Percentiles rank a stretch among this genome's conserved stretches.
Evolutionary conservation across 2,888 invertebrate species (phyloP).

Genomic region (Nesidiocoris tenuis): DNA sequence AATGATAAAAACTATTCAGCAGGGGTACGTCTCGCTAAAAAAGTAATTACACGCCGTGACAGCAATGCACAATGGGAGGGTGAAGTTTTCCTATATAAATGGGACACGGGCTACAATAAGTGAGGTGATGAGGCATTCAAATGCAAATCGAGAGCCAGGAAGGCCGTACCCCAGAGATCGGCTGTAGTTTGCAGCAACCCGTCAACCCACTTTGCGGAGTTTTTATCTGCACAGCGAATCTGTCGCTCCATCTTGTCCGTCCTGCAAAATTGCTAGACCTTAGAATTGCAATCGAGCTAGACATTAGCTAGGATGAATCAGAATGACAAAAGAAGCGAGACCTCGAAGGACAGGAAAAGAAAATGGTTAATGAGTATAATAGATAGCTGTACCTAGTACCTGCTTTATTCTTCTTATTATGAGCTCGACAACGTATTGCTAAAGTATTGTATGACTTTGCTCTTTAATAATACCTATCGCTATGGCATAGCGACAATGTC

Average conservation of each 20-base stretch:
- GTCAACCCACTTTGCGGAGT: neutral
- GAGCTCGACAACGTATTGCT: no score
- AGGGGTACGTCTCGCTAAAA: neutral
- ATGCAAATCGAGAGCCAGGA: neutral
- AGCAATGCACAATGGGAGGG: neutral
- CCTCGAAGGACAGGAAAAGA: no score
- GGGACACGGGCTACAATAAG: neutral
- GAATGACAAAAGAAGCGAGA: no score
- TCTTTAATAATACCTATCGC: no score
- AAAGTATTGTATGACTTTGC: no score
- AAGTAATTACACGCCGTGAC: neutral
- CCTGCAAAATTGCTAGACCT: neutral
- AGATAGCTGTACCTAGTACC: no score
- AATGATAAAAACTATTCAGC: neutral
- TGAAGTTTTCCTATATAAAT: neutral
- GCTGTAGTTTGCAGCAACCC: neutral
- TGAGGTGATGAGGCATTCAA: neutral
- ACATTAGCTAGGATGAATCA: no score
- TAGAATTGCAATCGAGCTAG: no score
- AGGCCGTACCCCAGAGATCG: neutral
- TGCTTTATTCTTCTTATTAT: no score
- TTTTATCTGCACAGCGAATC: neutral
- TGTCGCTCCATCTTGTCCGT: neutral
- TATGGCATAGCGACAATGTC: no score
- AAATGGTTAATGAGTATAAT: no score